Conservation (phyloP, 1,140 invertebrate species). For the Neuroterus valhalla region DNA sequence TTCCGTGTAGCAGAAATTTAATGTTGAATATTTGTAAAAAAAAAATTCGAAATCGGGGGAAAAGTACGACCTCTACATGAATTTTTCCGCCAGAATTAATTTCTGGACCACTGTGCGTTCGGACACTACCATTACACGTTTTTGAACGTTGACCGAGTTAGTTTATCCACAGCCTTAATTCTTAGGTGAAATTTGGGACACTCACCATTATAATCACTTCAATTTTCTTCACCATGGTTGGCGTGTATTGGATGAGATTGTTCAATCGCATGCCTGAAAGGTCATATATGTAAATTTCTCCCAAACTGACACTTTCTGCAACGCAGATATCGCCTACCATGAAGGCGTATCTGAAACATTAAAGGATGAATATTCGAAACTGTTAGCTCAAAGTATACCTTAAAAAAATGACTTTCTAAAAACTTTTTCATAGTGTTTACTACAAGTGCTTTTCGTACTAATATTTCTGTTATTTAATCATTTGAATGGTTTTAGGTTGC, state of each 20-base stretch:
- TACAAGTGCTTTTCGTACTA: too few species aligned
- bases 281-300: slow-evolving; percentile 67
- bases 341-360: slow-evolving; percentile 53
- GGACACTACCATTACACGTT: too few species aligned
- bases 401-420: neutral
- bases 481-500: neutral
- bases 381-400: neutral
- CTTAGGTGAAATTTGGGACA: slow-evolving; percentile 29
- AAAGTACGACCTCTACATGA: too few species aligned
- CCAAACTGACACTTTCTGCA: slow-evolving; percentile 61
- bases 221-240: slow-evolving; percentile 64
- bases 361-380: neutral
- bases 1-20: too few species aligned
- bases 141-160: too few species aligned
- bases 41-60: too few species aligned
- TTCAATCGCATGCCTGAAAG: slow-evolving; percentile 58
- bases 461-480: neutral
- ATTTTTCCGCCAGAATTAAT: too few species aligned
- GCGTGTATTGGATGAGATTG: slow-evolving; percentile 63
- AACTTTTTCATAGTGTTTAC: too few species aligned
- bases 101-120: too few species aligned
- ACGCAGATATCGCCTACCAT: slow-evolving; percentile 62
- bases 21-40: too few species aligned
- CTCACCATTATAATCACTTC: slow-evolving; percentile 59
- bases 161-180: too few species aligned